phyloP scores from a whole-genome alignment of 2,888 invertebrate species.

The Plebejus melissa region DNA sequence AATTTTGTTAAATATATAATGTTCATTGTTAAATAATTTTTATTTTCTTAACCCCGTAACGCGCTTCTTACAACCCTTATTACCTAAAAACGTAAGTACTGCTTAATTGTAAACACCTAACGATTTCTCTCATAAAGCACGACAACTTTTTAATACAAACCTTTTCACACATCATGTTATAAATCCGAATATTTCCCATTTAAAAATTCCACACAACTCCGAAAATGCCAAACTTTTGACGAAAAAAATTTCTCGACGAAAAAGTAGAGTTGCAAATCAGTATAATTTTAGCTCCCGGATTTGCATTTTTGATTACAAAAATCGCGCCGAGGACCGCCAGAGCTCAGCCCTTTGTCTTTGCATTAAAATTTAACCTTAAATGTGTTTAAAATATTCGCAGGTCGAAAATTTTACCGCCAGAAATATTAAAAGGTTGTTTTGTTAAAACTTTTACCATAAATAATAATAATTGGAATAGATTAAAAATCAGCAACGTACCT shows the following conservation, averaged over 20 bases:
- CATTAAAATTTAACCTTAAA: conserved; percentile 22
- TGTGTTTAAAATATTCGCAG: conserved; percentile 18
- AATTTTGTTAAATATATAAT: no score
- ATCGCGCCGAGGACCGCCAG: conserved; percentile 38
- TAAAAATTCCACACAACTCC: conserved; percentile 27
- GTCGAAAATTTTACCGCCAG: not conserved
- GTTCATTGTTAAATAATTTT: no score
- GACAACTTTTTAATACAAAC: not conserved
- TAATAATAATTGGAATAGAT: not conserved
- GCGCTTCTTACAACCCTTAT: no score
- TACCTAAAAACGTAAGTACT: no score
- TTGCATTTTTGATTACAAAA: conserved; percentile 47
- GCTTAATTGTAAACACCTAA: not conserved
- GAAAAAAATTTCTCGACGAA: conserved; percentile 38
- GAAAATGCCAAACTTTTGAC: conserved; percentile 33
- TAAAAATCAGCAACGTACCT: no score
- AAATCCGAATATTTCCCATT: not conserved
- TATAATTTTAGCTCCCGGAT: conserved; percentile 41
- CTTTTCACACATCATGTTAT: not conserved
- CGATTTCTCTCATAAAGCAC: not conserved
- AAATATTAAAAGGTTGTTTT: not conserved
- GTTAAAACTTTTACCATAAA: not conserved
- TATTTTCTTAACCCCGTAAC: no score
- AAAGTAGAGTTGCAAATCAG: conserved; percentile 42
- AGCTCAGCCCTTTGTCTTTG: conserved; percentile 24